phyloP scores from a whole-genome alignment of 2,113 vertebrate species.

The Tyto alba region DNA sequence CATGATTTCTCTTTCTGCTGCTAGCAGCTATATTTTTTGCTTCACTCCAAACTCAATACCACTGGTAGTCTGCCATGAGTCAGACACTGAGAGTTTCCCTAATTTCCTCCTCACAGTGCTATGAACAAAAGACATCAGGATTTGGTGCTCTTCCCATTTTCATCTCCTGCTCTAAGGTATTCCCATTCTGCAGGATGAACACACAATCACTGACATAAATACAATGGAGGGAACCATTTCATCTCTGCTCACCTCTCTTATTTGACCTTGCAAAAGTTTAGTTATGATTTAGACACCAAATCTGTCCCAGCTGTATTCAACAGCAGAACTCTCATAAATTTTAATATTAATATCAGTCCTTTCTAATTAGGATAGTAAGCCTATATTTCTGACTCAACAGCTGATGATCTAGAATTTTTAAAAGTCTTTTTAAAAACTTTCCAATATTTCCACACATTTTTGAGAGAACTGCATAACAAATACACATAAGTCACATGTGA shows the following conservation, averaged over 20 bases:
- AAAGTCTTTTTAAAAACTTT: neutral
- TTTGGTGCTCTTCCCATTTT: neutral
- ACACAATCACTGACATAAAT: neutral
- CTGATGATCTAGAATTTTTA: neutral
- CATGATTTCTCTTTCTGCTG: neutral
- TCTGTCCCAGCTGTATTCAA: neutral
- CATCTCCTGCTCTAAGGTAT: neutral
- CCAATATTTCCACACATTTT: neutral
- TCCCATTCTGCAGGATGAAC: neutral
- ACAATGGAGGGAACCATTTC: neutral
- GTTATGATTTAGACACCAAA: neutral
- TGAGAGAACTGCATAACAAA: neutral
- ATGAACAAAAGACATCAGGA: neutral
- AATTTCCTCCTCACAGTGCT: neutral
- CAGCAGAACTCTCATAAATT: neutral
- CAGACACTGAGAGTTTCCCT: neutral
- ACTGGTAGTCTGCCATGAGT: neutral
- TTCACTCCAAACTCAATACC: neutral
- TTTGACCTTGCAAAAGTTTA: neutral
- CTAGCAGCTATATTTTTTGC: neutral
- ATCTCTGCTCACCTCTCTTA: neutral
- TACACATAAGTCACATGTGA: neutral
- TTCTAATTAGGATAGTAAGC: neutral
- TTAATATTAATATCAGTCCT: neutral
- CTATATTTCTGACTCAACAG: neutral